These are phyloP conservation scores for Takifugu flavidus DNA, from an alignment of 2,113 vertebrate species.

Conservation along the genomic window DNA sequence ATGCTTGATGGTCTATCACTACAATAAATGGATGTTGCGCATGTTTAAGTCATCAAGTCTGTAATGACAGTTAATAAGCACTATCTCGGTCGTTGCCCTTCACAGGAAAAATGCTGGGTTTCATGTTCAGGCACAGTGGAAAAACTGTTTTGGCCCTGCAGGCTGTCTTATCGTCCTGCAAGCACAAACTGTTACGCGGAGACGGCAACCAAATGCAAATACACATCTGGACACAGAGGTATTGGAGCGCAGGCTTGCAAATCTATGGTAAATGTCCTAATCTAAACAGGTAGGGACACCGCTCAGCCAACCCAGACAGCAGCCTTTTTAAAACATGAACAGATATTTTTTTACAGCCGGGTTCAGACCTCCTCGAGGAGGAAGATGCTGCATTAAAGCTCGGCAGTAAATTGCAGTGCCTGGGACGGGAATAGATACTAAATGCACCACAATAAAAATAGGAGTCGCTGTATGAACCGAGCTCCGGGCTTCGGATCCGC, in stretches of 20 bases:
- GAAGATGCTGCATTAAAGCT: conserved; percentile 35
- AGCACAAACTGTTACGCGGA: conserved; percentile 8
- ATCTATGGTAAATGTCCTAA: conserved; percentile 37
- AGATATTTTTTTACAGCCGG: conserved; percentile 19
- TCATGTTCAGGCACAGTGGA: conserved; percentile 44
- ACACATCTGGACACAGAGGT: conserved; percentile 21
- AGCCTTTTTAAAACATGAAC: conserved; percentile 38
- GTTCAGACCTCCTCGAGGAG: conserved; percentile 18
- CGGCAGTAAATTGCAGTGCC: conserved; percentile 36
- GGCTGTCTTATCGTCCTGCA: conserved; percentile 4
- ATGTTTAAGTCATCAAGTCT: conserved; percentile 34
- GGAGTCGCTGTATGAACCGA: conserved; percentile 29
- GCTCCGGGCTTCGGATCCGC: conserved; percentile 26
- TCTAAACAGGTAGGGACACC: conserved; percentile 30
- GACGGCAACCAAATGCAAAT: conserved; percentile 8
- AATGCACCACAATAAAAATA: conserved; percentile 29
- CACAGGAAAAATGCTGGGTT: conserved; percentile 45
- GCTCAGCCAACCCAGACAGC: conserved; percentile 11
- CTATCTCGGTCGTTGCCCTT: too few relatives aligned
- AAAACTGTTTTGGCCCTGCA: conserved; percentile 1
- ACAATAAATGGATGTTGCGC: too few relatives aligned
- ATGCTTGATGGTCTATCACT: too few relatives aligned
- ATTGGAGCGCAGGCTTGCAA: neutral
- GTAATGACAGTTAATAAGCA: conserved; percentile 40
- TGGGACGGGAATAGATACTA: conserved; percentile 46